phyloP scores from a whole-genome alignment of 2,797 vertebrate species.

The Myotis myotis region DNA sequence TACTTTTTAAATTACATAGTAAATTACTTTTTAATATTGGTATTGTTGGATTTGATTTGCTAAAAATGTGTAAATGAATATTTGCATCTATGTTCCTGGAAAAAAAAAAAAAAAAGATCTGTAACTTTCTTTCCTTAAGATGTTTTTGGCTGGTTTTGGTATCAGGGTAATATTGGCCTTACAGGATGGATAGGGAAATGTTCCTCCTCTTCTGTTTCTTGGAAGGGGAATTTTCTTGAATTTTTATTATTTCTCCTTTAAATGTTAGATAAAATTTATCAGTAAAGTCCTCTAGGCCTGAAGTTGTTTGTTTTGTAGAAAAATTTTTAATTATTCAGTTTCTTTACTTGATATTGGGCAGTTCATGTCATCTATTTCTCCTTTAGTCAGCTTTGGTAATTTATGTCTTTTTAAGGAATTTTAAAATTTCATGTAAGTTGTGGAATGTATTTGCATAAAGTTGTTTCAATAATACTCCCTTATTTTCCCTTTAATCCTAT shows the following conservation, averaged over 20 bases:
- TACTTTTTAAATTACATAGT: not conserved
- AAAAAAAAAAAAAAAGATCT: not conserved
- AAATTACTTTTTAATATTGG: not conserved
- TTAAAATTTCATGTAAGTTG: not conserved
- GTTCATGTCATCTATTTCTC: not conserved
- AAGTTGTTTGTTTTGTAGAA: not conserved
- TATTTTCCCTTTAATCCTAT: not conserved
- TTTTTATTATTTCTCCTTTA: not conserved
- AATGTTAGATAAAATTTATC: not conserved
- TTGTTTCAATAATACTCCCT: not conserved
- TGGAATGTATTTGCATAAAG: not conserved
- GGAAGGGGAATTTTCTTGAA: not conserved
- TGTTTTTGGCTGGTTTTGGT: not conserved
- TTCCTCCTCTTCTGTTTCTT: not conserved
- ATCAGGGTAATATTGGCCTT: not conserved
- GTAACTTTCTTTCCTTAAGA: not conserved
- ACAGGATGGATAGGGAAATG: not conserved
- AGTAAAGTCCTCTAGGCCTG: not conserved
- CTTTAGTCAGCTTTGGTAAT: not conserved
- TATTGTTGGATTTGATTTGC: not conserved
- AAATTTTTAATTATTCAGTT: not conserved
- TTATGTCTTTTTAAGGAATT: not conserved
- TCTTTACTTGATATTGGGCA: not conserved
- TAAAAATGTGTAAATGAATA: not conserved
- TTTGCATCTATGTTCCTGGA: not conserved